Percentiles rank a stretch among this genome's conserved stretches.
phyloP scores from a whole-genome alignment of 92 coral and sea anemone genomes.

The Phymanthus crucifer region DNA sequence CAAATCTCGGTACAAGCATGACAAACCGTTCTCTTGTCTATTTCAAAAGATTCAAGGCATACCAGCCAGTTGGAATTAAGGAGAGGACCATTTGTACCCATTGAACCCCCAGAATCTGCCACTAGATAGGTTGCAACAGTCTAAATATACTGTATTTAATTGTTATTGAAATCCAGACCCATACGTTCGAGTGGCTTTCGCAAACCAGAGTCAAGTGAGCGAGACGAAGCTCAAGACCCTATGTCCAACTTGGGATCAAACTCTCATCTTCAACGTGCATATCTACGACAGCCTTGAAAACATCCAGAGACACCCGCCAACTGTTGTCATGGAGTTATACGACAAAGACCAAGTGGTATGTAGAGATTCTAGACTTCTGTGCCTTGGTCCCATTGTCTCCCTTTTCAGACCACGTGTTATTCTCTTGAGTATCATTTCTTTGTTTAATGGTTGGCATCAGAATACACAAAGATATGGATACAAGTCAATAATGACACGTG shows the following conservation, averaged over 20 bases:
- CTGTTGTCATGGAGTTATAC: constrained; percentile 81
- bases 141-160: neutral
- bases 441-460: neutral
- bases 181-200: constrained; percentile 85
- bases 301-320: constrained; percentile 80
- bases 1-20: no score
- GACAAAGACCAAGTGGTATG: constrained; percentile 82
- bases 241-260: constrained; percentile 99
- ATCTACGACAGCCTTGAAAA: constrained; percentile 79
- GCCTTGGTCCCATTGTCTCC: no score
- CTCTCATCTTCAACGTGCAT: constrained; percentile 76
- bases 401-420: no score
- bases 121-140: no score
- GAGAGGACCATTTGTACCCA: no score
- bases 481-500: neutral
- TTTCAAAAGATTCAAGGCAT: no score
- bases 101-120: no score
- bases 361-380: no score
- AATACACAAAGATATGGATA: no score
- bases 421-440: no score
- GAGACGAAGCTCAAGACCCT: constrained; percentile 66
- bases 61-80: no score
- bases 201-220: constrained; percentile 78
- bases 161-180: constrained; percentile 61
- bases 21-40: no score